phyloP scores from a whole-genome alignment of 2,113 vertebrate species.

The Hemiprocne comata region DNA sequence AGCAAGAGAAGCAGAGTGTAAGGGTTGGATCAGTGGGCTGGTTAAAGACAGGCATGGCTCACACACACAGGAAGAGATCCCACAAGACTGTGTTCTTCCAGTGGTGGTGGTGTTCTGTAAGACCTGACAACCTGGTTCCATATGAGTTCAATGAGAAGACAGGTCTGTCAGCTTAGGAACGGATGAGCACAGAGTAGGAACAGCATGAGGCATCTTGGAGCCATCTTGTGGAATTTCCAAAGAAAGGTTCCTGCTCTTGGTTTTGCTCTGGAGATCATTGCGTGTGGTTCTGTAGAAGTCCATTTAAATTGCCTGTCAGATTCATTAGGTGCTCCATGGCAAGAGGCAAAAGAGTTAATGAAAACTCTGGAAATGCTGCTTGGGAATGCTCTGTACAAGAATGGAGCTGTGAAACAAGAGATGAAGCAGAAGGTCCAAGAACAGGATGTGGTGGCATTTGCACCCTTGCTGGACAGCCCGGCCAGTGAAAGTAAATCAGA shows the following conservation, averaged over 20 bases:
- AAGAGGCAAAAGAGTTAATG: slow-evolving; percentile 53
- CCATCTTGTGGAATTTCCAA: background rate
- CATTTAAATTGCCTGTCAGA: background rate
- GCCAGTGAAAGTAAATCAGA: background rate
- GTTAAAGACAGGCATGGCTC: background rate
- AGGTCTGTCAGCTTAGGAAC: background rate
- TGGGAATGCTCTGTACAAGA: background rate
- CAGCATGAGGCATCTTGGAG: background rate
- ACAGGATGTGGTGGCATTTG: background rate
- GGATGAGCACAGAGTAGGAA: background rate
- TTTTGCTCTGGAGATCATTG: background rate
- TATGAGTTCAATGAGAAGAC: background rate
- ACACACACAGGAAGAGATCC: background rate
- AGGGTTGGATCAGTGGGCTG: background rate
- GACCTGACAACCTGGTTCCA: background rate
- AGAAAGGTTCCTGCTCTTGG: background rate
- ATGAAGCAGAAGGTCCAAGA: background rate
- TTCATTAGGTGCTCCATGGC: background rate
- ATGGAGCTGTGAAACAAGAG: background rate
- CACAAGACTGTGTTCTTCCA: rapidly evolving
- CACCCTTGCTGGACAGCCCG: background rate
- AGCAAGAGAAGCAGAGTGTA: rapidly evolving
- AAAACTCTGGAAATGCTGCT: slow-evolving; percentile 45
- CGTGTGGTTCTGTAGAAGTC: background rate
- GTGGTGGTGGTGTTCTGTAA: background rate